phyloP scores from a whole-genome alignment of 2,797 vertebrate genomes.

The Leuciscus waleckii region DNA sequence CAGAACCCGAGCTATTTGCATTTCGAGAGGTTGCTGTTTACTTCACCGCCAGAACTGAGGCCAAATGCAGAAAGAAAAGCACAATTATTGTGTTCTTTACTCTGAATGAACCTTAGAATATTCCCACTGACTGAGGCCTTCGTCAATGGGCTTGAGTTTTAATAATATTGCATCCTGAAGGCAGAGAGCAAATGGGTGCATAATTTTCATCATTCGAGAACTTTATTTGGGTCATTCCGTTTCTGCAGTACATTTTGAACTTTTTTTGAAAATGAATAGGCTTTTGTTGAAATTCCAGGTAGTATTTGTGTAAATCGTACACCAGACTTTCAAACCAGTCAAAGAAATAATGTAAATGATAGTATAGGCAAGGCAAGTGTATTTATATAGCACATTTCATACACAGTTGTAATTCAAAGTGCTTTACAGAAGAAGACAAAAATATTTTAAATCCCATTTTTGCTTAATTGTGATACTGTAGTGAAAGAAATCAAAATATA shows the following conservation, averaged over 20 bases:
- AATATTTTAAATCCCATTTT: background rate
- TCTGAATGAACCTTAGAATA: background rate
- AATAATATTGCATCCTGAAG: background rate
- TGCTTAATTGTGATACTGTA: background rate
- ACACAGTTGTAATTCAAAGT: too few species aligned
- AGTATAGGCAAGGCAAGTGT: too few species aligned
- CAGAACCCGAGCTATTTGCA: slow-evolving; percentile 12
- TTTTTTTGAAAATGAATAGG: background rate
- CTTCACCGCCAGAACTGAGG: background rate
- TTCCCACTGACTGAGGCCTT: background rate
- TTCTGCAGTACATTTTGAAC: background rate
- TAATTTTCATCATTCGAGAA: background rate
- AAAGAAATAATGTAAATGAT: background rate
- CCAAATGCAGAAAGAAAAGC: background rate
- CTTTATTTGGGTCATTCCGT: background rate
- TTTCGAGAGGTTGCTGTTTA: slow-evolving; percentile 16
- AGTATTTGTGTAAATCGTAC: background rate
- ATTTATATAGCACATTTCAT: too few species aligned
- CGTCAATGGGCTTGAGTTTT: background rate
- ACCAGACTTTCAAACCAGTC: background rate
- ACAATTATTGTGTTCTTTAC: background rate
- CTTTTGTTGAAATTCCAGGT: background rate
- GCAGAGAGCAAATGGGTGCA: background rate
- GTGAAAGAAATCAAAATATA: background rate
- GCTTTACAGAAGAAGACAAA: too few species aligned